Percentiles rank a stretch among this genome's conserved stretches.
phyloP scores from a whole-genome alignment of 1,140 invertebrate genomes.

The Drosophila truncata region DNA sequence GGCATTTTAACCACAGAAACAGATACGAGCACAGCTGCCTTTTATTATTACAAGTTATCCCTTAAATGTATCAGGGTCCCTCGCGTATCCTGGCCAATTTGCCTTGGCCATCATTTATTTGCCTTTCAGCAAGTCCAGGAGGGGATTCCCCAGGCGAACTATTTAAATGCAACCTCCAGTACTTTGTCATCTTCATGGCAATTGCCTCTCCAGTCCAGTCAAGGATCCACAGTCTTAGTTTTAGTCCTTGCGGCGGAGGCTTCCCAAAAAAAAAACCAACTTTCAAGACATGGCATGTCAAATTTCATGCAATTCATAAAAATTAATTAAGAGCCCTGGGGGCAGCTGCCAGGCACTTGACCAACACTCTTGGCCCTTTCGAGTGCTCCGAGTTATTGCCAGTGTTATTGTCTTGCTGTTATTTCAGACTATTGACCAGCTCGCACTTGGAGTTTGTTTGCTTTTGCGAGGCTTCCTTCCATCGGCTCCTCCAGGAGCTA shows the following conservation, averaged over 20 bases:
- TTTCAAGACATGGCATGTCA: constrained; percentile 36
- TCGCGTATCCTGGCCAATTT: constrained; percentile 6
- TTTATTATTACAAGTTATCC: neutral
- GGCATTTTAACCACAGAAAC: too few species aligned
- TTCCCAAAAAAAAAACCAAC: constrained; percentile 62
- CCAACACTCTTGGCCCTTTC: constrained; percentile 38
- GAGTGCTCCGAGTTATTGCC: constrained; percentile 71
- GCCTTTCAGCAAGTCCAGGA: constrained; percentile 3
- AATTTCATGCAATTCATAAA: constrained; percentile 80
- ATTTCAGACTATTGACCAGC: constrained; percentile 82
- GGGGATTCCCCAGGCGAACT: constrained; percentile 2
- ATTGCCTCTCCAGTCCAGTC: constrained; percentile 23
- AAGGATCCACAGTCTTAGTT: constrained; percentile 31
- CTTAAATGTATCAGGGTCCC: neutral
- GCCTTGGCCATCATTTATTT: constrained; percentile 18
- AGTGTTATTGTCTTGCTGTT: constrained; percentile 81
- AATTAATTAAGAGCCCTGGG: constrained; percentile 78
- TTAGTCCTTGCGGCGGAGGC: constrained; percentile 36
- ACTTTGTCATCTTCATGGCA: constrained; percentile 47
- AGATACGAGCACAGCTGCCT: neutral
- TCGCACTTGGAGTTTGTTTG: constrained; percentile 76
- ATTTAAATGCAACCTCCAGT: constrained; percentile 41
- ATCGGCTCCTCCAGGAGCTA: neutral
- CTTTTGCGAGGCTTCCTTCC: constrained; percentile 22
- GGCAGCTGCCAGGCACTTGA: constrained; percentile 67